Evolutionary conservation across 1,140 invertebrate species (phyloP).

Genomic region (Pantala flavescens): DNA sequence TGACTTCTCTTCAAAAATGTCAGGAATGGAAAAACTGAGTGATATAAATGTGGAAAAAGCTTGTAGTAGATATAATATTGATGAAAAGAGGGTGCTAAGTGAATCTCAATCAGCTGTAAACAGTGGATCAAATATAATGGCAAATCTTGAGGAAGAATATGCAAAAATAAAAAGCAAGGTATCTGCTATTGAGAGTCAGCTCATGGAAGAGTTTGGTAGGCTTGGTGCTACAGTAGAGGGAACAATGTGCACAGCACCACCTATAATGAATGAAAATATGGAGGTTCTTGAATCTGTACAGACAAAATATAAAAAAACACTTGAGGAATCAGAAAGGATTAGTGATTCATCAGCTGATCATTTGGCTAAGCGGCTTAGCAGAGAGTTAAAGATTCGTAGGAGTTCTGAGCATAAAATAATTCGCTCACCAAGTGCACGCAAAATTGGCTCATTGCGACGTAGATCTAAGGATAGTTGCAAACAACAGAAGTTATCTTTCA

Average conservation of each 20-base stretch:
- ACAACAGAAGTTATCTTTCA: not conserved
- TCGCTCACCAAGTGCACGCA: conserved; percentile 64
- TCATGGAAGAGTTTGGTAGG: conserved; percentile 54
- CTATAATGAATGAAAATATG: conserved; percentile 24
- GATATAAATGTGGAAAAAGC: no score
- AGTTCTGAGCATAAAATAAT: conserved; percentile 58
- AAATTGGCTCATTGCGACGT: conserved; percentile 60
- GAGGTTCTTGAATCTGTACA: conserved; percentile 40
- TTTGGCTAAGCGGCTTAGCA: conserved; percentile 53
- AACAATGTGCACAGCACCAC: conserved; percentile 18
- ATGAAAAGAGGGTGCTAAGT: no score
- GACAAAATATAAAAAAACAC: conserved; percentile 57
- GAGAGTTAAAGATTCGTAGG: conserved; percentile 58
- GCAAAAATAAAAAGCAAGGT: conserved; percentile 63
- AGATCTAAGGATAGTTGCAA: conserved; percentile 44
- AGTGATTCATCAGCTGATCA: conserved; percentile 51
- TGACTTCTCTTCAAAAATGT: no score
- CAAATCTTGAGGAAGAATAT: conserved; percentile 39
- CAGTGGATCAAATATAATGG: not conserved
- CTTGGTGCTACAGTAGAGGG: conserved; percentile 29
- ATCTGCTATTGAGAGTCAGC: conserved; percentile 52
- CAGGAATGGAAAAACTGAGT: no score
- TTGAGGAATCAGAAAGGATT: conserved; percentile 50
- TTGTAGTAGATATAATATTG: no score
- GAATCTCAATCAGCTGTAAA: no score